phyloP scores from a whole-genome alignment of 2,113 vertebrate species.

The Rhipidura dahli region DNA sequence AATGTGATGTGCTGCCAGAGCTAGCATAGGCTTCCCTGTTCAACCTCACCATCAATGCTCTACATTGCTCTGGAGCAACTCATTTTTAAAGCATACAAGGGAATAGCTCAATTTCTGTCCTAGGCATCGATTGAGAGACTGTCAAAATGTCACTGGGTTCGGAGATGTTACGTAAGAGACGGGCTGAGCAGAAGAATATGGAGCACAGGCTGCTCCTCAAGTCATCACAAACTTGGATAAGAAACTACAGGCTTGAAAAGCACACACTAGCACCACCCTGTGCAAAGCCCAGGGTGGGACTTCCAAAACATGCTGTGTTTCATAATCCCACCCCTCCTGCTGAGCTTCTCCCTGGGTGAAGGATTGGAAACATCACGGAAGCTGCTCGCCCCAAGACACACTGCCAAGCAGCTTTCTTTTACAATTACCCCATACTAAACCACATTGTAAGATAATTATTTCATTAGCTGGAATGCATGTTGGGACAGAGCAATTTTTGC shows the following conservation, averaged over 20 bases:
- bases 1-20: background rate
- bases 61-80: background rate
- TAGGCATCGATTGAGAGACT: background rate
- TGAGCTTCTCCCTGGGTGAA: background rate
- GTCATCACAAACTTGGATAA: background rate
- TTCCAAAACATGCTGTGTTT: constrained; percentile 12
- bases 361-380: background rate
- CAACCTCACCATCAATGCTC: background rate
- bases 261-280: background rate
- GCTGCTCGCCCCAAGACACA: background rate
- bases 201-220: background rate
- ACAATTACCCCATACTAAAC: constrained; percentile 32
- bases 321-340: background rate
- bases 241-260: background rate
- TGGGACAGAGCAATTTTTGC: constrained; percentile 28
- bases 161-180: background rate
- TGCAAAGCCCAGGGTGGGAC: background rate
- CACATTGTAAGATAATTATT: constrained; percentile 51
- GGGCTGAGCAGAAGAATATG: background rate
- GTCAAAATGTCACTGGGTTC: background rate
- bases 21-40: background rate
- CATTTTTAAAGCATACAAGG: background rate
- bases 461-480: constrained; percentile 11
- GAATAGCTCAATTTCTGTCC: background rate
- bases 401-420: constrained; percentile 39